Evolutionary conservation across 1,140 invertebrate species (phyloP).

Genomic region (Hylaeus anthracinus): DNA sequence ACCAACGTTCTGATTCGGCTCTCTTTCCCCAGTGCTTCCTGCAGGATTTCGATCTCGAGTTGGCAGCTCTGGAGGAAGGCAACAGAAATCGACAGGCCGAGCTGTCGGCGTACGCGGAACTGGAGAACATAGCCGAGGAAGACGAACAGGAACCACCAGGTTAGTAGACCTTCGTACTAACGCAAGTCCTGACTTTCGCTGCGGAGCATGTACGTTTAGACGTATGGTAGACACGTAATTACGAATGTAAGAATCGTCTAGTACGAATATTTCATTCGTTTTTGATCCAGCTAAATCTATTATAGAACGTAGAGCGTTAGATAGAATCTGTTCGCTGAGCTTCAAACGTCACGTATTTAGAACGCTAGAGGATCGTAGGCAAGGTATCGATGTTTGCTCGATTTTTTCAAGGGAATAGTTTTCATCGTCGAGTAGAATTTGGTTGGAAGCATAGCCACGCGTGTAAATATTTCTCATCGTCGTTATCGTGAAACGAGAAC

Average conservation of each 20-base stretch:
- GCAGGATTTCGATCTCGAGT: slow-evolving; percentile 79
- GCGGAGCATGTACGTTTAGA: background rate
- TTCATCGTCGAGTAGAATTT: background rate
- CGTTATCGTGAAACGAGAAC: too few relatives aligned
- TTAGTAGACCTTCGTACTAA: slow-evolving; percentile 62
- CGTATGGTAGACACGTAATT: background rate
- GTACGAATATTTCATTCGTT: background rate
- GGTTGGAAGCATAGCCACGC: too few relatives aligned
- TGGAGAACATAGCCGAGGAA: slow-evolving; percentile 82
- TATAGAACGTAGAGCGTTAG: background rate
- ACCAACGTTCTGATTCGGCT: background rate
- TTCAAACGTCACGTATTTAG: background rate
- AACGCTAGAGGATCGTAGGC: background rate
- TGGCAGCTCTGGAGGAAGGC: slow-evolving; percentile 78
- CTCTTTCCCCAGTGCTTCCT: slow-evolving; percentile 75
- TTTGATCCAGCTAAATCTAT: background rate
- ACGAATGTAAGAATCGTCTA: too few relatives aligned
- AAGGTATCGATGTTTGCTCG: background rate
- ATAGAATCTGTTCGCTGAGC: background rate
- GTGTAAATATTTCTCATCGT: too few relatives aligned
- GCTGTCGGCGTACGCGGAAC: slow-evolving; percentile 80
- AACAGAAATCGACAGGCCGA: slow-evolving; percentile 78
- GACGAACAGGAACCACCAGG: slow-evolving; percentile 80
- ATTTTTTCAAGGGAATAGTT: background rate
- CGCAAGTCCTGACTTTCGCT: background rate